These are phyloP conservation scores for Ophion ventricosus DNA, from an alignment of 2,888 invertebrate genomes.

Conservation along the genomic window DNA sequence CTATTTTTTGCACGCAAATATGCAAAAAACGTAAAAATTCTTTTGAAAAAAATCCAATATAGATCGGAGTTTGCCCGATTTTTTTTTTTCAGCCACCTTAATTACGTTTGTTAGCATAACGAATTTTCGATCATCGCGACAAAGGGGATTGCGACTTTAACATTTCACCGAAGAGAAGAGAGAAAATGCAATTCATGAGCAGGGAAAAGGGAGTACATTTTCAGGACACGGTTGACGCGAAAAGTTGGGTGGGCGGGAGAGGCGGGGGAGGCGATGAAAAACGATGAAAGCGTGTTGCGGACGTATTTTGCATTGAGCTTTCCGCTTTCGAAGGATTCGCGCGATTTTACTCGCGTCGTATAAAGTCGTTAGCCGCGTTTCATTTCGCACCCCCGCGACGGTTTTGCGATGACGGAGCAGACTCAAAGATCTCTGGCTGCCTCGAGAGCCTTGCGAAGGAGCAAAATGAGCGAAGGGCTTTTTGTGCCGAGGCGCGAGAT, in stretches of 20 bases:
- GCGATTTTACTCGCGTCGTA: constrained; percentile 46
- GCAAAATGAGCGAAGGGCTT: constrained; percentile 16
- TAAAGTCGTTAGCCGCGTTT: constrained; percentile 61
- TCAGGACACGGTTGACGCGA: background rate
- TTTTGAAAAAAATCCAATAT: too few relatives aligned
- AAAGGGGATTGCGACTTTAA: too few relatives aligned
- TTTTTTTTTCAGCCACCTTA: too few relatives aligned
- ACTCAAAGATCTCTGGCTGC: constrained; percentile 20
- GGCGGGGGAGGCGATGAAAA: background rate
- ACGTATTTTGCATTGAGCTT: constrained; percentile 47
- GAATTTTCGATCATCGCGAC: too few relatives aligned
- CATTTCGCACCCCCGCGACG: constrained; percentile 42
- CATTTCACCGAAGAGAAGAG: background rate
- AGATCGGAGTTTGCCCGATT: too few relatives aligned
- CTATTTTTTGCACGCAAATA: too few relatives aligned
- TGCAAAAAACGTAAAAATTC: too few relatives aligned
- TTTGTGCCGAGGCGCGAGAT: constrained; percentile 11
- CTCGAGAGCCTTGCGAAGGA: constrained; percentile 15
- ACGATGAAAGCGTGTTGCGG: constrained; percentile 22
- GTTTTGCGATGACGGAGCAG: constrained; percentile 24
- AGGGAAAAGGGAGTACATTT: constrained; percentile 33
- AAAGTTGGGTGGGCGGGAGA: background rate
- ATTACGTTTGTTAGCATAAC: too few relatives aligned
- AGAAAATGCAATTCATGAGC: constrained; percentile 8
- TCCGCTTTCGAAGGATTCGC: constrained; percentile 51